Conservation (phyloP, 2,797 vertebrate genomes). For the Rhyacichthys aspro region DNA sequence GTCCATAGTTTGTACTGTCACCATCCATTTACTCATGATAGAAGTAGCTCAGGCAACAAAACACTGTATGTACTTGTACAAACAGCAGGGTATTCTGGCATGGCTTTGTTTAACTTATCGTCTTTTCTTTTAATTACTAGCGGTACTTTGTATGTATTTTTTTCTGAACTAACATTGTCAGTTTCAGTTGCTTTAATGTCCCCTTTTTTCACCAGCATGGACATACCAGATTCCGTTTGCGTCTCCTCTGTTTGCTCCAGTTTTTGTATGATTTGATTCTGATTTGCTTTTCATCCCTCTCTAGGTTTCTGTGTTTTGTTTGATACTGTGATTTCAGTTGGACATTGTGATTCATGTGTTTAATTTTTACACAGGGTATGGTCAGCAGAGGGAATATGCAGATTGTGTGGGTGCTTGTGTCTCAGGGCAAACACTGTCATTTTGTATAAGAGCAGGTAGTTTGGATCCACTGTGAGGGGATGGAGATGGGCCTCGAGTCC, state of each 20-base stretch:
- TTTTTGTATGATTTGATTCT: constrained; percentile 83
- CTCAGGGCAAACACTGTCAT: constrained; percentile 66
- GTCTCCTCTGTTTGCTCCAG: constrained; percentile 85
- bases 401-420: constrained; percentile 73
- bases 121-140: constrained; percentile 79
- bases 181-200: constrained; percentile 87
- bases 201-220: constrained; percentile 87
- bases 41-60: constrained; percentile 52
- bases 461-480: constrained; percentile 72
- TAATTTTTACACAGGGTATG: constrained; percentile 82
- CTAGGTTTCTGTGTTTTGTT: constrained; percentile 87
- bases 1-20: constrained; percentile 56
- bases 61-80: constrained; percentile 40
- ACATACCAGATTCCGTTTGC: constrained; percentile 88
- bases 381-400: constrained; percentile 79
- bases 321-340: constrained; percentile 80
- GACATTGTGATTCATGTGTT: constrained; percentile 82
- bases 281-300: constrained; percentile 86
- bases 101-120: constrained; percentile 85
- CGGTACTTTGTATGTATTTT: constrained; percentile 79
- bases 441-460: constrained; percentile 71
- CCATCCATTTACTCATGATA: constrained; percentile 53
- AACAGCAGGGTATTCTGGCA: constrained; percentile 86
- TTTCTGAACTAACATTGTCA: constrained; percentile 87
- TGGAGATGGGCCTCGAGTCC: constrained; percentile 65